These are phyloP conservation scores for Paramormyrops kingsleyae DNA, from an alignment of 2,113 vertebrate genomes.

Conservation along the genomic window DNA sequence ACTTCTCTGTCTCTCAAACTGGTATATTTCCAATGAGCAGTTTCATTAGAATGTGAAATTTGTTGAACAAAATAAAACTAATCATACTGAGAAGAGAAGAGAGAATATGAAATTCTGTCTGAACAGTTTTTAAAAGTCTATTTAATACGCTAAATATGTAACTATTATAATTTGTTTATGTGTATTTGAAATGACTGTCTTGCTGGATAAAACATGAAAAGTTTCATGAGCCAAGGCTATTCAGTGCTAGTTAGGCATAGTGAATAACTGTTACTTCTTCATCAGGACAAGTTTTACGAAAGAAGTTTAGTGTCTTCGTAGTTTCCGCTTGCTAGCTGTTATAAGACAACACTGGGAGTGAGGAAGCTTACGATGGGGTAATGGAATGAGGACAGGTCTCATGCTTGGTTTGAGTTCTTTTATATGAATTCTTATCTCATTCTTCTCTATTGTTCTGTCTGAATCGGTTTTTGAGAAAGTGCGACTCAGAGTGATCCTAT, in stretches of 20 bases:
- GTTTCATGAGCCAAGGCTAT: background rate
- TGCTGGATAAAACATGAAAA: background rate
- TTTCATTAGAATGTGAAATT: background rate
- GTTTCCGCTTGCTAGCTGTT: background rate
- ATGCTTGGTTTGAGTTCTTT: background rate
- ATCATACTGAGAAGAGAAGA: constrained; percentile 1
- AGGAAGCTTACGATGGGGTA: background rate
- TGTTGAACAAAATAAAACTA: constrained; percentile 19
- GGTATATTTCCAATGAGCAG: background rate
- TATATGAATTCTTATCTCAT: background rate
- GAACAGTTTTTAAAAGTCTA: background rate
- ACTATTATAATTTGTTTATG: background rate
- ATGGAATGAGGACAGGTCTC: background rate
- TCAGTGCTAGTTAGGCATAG: background rate
- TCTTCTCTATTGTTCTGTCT: background rate
- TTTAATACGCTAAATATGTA: background rate
- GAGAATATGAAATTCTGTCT: background rate
- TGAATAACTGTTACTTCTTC: background rate
- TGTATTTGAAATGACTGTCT: background rate
- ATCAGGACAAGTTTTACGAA: background rate
- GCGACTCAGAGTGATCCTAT: background rate
- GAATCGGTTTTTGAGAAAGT: background rate
- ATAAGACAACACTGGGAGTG: background rate
- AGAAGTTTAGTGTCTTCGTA: background rate
- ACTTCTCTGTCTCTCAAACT: background rate